These are phyloP conservation scores for Agrotis exclamationis DNA, from an alignment of 2,888 invertebrate species.

Conservation along the genomic window DNA sequence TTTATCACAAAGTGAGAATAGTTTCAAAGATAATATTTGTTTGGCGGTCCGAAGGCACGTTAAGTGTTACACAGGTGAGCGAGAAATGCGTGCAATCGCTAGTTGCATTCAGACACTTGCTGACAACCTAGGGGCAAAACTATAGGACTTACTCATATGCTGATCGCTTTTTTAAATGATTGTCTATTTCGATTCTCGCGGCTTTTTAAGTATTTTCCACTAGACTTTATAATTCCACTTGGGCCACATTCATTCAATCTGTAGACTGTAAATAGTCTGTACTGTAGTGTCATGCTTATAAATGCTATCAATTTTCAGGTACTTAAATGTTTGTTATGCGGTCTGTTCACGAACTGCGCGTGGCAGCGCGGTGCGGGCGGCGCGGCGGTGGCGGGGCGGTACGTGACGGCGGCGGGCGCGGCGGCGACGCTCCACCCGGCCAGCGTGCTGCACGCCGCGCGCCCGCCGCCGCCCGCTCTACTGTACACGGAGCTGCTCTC, in stretches of 20 bases:
- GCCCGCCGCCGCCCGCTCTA: slow-evolving; percentile 93
- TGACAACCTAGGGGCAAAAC: too few species aligned
- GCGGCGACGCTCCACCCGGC: slow-evolving; percentile 96
- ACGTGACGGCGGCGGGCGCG: slow-evolving; percentile 82
- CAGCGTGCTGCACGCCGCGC: slow-evolving; percentile 92
- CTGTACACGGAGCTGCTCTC: slow-evolving; percentile 97
- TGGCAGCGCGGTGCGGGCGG: slow-evolving; percentile 92
- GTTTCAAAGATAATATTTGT: too few species aligned
- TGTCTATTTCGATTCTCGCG: too few species aligned
- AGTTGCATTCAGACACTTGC: too few species aligned
- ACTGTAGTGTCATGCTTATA: background rate
- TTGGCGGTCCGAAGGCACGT: too few species aligned
- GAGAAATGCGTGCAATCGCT: too few species aligned
- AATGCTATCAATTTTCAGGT: slow-evolving; percentile 72
- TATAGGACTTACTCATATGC: too few species aligned
- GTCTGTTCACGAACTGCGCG: slow-evolving; percentile 97
- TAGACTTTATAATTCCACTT: background rate
- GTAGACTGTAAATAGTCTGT: background rate
- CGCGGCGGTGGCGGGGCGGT: slow-evolving; percentile 86
- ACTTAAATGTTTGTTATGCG: slow-evolving; percentile 95
- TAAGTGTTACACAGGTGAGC: too few species aligned
- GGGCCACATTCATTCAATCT: too few species aligned
- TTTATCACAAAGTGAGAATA: too few species aligned
- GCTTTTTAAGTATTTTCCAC: background rate
- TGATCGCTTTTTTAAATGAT: too few species aligned